phyloP scores from a whole-genome alignment of 1,140 invertebrate genomes.

The Leptinotarsa lineolata region DNA sequence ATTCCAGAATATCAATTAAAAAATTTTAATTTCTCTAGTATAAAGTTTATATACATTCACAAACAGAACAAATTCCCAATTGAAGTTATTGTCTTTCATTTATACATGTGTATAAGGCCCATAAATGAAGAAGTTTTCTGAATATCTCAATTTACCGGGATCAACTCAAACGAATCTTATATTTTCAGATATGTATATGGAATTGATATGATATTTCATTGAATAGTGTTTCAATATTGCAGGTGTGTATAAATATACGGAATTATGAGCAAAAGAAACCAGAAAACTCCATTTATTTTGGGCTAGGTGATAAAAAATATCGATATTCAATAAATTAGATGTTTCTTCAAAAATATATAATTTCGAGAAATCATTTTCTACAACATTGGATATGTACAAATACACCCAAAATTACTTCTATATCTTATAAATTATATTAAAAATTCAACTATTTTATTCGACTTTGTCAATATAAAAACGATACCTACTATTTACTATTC shows the following conservation, averaged over 20 bases:
- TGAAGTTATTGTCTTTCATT: slow-evolving; percentile 4
- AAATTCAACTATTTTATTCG: slow-evolving; percentile 51
- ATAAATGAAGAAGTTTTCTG: neutral
- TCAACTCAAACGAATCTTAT: too few relatives aligned
- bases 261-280: neutral
- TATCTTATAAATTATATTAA: slow-evolving; percentile 51
- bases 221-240: neutral
- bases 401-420: slow-evolving; percentile 50
- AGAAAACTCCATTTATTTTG: neutral
- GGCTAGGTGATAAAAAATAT: neutral
- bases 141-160: neutral
- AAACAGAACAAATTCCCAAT: neutral
- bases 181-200: too few relatives aligned
- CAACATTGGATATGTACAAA: slow-evolving; percentile 47
- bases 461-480: slow-evolving; percentile 41
- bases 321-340: slow-evolving; percentile 8
- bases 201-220: neutral
- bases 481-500: slow-evolving; percentile 29
- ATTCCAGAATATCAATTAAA: neutral
- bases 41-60: neutral
- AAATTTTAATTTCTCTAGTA: neutral
- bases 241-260: neutral
- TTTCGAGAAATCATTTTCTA: slow-evolving; percentile 36
- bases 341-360: slow-evolving; percentile 33
- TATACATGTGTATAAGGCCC: slow-evolving; percentile 1